Evolutionary conservation across 2,888 invertebrate genomes (phyloP).

Genomic region (Caenorhabditis angaria): DNA sequence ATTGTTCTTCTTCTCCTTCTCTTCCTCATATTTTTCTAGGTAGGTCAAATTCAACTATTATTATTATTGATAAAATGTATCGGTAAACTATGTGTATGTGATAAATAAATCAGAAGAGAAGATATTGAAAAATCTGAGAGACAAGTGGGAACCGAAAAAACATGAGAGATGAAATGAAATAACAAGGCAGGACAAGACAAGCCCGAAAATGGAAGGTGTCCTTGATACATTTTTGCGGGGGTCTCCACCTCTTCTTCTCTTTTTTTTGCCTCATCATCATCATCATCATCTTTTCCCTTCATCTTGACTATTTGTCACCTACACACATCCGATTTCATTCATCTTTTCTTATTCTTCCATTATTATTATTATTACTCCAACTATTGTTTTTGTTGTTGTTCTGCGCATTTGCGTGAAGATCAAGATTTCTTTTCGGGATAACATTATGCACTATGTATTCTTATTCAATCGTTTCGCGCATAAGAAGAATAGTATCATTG

Average conservation of each 20-base stretch:
- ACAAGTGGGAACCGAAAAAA: constrained; percentile 3
- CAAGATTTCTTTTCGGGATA: not conserved
- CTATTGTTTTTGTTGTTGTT: not conserved
- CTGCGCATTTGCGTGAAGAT: not conserved
- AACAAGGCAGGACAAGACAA: not conserved
- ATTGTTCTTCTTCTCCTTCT: not conserved
- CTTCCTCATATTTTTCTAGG: no score
- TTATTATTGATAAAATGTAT: no score
- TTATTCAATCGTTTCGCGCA: not conserved
- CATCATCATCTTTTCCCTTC: not conserved
- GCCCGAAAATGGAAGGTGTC: constrained; percentile 1
- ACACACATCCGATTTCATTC: not conserved
- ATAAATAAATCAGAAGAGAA: constrained; percentile 7
- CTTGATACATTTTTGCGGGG: constrained; percentile 2
- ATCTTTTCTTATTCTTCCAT: no score
- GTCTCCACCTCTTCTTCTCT: constrained; percentile 1
- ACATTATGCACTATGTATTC: not conserved
- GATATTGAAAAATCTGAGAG: constrained; percentile 16
- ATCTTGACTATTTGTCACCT: constrained; percentile 5
- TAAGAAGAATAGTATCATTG: not conserved
- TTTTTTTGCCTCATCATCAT: constrained; percentile 3
- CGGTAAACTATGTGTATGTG: constrained; percentile 24
- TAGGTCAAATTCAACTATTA: constrained; percentile 1
- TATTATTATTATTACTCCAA: not conserved
- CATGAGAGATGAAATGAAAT: not conserved